Percentiles rank a stretch among this genome's conserved stretches.
These are phyloP conservation scores for Proterorhinus semilunaris DNA, from an alignment of 2,113 vertebrate genomes.

Conservation along the genomic window DNA sequence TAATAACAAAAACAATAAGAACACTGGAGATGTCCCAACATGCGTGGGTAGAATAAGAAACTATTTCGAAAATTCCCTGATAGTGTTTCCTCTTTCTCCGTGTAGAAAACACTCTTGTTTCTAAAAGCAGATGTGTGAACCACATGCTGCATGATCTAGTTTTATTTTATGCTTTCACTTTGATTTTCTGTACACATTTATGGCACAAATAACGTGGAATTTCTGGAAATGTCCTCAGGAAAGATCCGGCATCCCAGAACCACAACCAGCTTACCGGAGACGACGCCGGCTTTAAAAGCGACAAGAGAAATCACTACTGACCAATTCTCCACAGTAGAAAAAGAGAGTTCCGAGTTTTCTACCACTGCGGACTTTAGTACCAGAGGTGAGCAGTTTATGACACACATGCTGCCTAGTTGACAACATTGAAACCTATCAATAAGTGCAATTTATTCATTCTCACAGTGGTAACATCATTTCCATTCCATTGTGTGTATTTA, in stretches of 20 bases:
- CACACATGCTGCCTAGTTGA: neutral
- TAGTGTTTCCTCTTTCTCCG: neutral
- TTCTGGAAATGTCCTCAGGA: constrained; percentile 30
- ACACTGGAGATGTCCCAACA: constrained; percentile 29
- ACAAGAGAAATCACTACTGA: constrained; percentile 13
- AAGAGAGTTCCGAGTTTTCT: neutral
- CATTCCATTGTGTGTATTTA: too few relatives aligned
- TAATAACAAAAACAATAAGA: constrained; percentile 40
- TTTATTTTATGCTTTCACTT: neutral
- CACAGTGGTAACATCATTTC: too few relatives aligned
- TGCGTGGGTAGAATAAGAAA: constrained; percentile 9
- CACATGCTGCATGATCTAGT: neutral
- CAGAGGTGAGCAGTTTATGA: neutral
- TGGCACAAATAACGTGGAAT: neutral
- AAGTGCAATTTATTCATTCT: neutral
- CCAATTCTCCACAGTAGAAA: neutral
- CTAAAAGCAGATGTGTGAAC: neutral
- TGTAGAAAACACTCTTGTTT: constrained; percentile 18
- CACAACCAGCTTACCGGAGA: neutral
- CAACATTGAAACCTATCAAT: neutral
- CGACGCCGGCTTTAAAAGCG: constrained; percentile 3
- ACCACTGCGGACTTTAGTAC: neutral
- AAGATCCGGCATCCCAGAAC: neutral
- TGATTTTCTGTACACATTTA: constrained; percentile 3
- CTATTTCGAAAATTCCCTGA: neutral